phyloP scores from a whole-genome alignment of 1,140 invertebrate genomes.

The Drosophila bocqueti region DNA sequence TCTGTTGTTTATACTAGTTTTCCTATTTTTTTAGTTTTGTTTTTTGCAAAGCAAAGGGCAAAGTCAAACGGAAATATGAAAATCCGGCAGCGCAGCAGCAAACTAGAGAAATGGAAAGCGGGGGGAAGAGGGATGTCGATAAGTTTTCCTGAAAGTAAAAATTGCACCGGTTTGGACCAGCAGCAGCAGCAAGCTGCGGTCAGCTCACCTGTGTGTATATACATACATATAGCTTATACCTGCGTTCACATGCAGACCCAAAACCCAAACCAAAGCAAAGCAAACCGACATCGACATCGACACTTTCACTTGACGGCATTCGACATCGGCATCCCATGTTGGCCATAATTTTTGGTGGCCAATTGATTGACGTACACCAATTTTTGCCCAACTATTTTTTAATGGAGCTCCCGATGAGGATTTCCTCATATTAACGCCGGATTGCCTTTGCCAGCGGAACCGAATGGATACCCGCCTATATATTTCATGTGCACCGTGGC shows the following conservation, averaged over 20 bases:
- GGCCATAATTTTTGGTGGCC: constrained; percentile 41
- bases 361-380: constrained; percentile 43
- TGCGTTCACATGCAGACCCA: constrained; percentile 11
- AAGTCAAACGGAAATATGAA: constrained; percentile 23
- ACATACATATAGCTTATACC: neutral
- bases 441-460: constrained; percentile 24
- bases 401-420: constrained; percentile 23
- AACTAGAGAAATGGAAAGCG: neutral
- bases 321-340: constrained; percentile 16
- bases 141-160: constrained; percentile 41
- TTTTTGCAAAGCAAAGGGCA: constrained; percentile 35
- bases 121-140: constrained; percentile 30
- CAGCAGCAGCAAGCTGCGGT: constrained; percentile 9
- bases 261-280: neutral
- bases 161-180: constrained; percentile 39
- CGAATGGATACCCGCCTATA: constrained; percentile 17
- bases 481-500: neutral
- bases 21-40: neutral
- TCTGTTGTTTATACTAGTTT: neutral
- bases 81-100: neutral
- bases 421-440: constrained; percentile 34
- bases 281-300: constrained; percentile 3
- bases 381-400: constrained; percentile 46
- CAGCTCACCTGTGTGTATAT: constrained; percentile 11
- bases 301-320: constrained; percentile 37